Evolutionary conservation across 2,113 vertebrate genomes (phyloP).

Genomic region (Sigmodon hispidus): DNA sequence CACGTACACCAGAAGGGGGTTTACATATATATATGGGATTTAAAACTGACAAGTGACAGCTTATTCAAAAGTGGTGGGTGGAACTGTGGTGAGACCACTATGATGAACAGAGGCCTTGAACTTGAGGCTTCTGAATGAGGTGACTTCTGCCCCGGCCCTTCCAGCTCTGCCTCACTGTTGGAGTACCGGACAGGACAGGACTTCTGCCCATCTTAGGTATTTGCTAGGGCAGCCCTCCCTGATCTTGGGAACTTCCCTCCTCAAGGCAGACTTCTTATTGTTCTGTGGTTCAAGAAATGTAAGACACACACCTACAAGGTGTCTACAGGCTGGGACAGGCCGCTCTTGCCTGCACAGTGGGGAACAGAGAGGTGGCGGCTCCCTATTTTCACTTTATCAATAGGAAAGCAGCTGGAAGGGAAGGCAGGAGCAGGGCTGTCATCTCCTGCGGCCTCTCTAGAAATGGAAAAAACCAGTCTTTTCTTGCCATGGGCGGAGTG

Average conservation of each 20-base stretch:
- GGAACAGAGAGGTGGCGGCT: not conserved
- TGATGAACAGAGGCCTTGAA: not conserved
- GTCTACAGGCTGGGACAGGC: conserved; percentile 41
- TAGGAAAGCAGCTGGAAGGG: conserved; percentile 59
- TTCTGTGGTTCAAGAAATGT: not conserved
- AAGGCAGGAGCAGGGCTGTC: conserved; percentile 12
- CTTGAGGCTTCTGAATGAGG: not conserved
- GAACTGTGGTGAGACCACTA: not conserved
- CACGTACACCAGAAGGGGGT: not conserved
- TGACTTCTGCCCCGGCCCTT: not conserved
- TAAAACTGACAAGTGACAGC: not conserved
- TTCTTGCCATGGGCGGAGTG: not conserved
- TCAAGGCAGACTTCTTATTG: not conserved
- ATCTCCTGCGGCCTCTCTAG: not conserved
- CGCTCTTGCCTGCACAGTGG: not conserved
- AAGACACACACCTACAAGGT: not conserved
- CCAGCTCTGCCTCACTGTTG: not conserved
- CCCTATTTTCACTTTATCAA: conserved; percentile 70
- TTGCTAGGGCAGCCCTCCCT: not conserved
- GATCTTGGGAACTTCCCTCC: rapidly evolving
- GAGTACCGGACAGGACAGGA: rapidly evolving
- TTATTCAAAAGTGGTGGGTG: not conserved
- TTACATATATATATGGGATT: not conserved
- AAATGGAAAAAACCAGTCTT: conserved; percentile 48
- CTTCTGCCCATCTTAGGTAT: not conserved